These are phyloP conservation scores for Hypomesus transpacificus DNA, from an alignment of 2,113 vertebrate genomes.

Conservation along the genomic window DNA sequence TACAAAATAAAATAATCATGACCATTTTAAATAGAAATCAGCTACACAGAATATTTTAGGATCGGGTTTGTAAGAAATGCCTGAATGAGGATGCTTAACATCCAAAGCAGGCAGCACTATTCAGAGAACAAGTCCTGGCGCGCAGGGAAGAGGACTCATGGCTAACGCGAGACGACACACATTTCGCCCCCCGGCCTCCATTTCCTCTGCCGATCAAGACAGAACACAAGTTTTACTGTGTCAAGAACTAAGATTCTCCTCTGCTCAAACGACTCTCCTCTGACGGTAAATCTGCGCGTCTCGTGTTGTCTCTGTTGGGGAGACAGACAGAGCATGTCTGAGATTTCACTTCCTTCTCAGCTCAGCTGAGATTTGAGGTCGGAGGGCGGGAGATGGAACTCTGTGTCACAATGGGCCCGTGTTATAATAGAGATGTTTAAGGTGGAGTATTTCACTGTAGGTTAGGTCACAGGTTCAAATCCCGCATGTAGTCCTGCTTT, in stretches of 20 bases:
- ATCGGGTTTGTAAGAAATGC: conserved; percentile 62
- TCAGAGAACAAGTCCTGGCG: conserved; percentile 47
- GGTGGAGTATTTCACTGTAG: too few relatives aligned
- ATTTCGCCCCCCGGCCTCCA: conserved; percentile 48
- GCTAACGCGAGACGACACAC: conserved; percentile 60
- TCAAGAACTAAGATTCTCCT: conserved; percentile 65
- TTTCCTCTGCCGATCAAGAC: conserved; percentile 60
- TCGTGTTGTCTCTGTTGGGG: conserved; percentile 40
- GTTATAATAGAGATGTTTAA: too few relatives aligned
- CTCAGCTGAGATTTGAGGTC: conserved; percentile 7
- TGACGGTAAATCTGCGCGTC: conserved; percentile 51
- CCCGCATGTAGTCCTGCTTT: too few relatives aligned
- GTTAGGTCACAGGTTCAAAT: too few relatives aligned
- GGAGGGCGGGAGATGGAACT: conserved; percentile 1
- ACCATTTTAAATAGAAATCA: conserved; percentile 80
- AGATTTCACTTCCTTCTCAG: conserved; percentile 21
- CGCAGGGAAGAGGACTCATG: conserved; percentile 48
- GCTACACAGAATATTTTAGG: conserved; percentile 71
- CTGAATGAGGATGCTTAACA: conserved; percentile 58
- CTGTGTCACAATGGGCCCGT: too few relatives aligned
- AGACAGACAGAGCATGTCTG: conserved; percentile 36
- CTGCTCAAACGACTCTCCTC: conserved; percentile 54
- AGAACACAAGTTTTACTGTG: conserved; percentile 64
- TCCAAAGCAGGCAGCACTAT: conserved; percentile 45
- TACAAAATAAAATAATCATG: conserved; percentile 93